Evolutionary conservation across 2,797 vertebrate species (phyloP).

Genomic region (Thamnophis elegans): DNA sequence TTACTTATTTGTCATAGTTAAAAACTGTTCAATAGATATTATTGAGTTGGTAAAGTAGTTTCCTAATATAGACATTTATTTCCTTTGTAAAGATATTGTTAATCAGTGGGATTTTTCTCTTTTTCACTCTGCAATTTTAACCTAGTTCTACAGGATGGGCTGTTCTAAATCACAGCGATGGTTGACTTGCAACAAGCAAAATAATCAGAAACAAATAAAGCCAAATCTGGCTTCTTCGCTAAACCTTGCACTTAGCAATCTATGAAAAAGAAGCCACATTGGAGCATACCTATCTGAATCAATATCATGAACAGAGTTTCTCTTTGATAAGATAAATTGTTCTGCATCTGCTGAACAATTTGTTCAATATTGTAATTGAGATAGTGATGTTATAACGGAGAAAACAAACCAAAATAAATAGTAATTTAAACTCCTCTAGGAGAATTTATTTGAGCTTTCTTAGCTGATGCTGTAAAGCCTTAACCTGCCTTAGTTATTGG

Average conservation of each 20-base stretch:
- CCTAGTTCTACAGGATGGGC: background rate
- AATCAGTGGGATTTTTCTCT: background rate
- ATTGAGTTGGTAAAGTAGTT: background rate
- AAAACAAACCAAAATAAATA: constrained; percentile 8
- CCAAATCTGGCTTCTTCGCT: background rate
- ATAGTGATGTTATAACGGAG: background rate
- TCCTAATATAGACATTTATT: background rate
- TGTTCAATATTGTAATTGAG: background rate
- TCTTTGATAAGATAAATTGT: background rate
- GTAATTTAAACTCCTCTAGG: background rate
- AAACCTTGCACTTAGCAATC: background rate
- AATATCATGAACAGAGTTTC: background rate
- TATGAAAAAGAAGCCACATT: background rate
- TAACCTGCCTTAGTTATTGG: constrained; percentile 8
- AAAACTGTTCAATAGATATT: background rate
- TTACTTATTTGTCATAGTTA: background rate
- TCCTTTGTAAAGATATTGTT: background rate
- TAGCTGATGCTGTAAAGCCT: background rate
- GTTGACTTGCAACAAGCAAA: background rate
- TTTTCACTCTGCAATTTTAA: background rate
- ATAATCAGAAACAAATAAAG: background rate
- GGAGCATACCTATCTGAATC: background rate
- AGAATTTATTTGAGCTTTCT: constrained; percentile 4
- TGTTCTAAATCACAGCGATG: background rate
- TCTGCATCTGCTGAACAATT: background rate